Evolutionary conservation across 2,113 vertebrate genomes (phyloP).

Genomic region (Grammomys dolichurus): DNA sequence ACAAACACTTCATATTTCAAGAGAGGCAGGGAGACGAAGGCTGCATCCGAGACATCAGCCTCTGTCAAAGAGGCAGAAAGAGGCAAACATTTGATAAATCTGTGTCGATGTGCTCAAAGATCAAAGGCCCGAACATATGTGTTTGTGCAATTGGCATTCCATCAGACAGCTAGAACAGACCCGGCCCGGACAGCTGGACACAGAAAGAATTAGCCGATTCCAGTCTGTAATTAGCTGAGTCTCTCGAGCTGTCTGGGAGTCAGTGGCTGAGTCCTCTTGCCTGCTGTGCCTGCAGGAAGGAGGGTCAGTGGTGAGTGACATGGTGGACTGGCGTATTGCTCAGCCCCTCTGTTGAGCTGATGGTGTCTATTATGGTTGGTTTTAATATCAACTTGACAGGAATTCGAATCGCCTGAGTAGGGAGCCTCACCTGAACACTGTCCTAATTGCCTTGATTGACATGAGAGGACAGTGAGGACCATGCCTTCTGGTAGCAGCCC

Average conservation of each 20-base stretch:
- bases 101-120: slow-evolving; percentile 84
- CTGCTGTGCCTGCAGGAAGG: rapidly evolving
- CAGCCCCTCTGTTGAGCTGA: rapidly evolving
- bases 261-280: not conserved
- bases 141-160: slow-evolving; percentile 84
- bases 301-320: not conserved
- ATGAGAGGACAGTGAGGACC: not conserved
- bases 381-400: not conserved
- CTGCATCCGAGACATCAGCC: slow-evolving; percentile 86
- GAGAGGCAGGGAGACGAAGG: slow-evolving; percentile 85
- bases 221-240: slow-evolving; percentile 81
- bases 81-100: slow-evolving; percentile 90
- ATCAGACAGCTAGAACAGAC: slow-evolving; percentile 83
- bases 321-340: not conserved
- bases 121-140: slow-evolving; percentile 87
- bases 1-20: slow-evolving; percentile 91
- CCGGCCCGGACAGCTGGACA: slow-evolving; percentile 78
- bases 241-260: slow-evolving; percentile 64
- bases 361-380: not conserved
- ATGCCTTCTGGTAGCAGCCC: not conserved
- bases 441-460: not conserved
- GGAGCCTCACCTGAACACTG: not conserved
- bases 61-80: slow-evolving; percentile 86
- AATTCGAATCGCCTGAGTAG: not conserved
- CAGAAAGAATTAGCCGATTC: slow-evolving; percentile 83